These are phyloP conservation scores for Syngnathoides biaculeatus DNA, from an alignment of 2,113 vertebrate species.

Conservation along the genomic window DNA sequence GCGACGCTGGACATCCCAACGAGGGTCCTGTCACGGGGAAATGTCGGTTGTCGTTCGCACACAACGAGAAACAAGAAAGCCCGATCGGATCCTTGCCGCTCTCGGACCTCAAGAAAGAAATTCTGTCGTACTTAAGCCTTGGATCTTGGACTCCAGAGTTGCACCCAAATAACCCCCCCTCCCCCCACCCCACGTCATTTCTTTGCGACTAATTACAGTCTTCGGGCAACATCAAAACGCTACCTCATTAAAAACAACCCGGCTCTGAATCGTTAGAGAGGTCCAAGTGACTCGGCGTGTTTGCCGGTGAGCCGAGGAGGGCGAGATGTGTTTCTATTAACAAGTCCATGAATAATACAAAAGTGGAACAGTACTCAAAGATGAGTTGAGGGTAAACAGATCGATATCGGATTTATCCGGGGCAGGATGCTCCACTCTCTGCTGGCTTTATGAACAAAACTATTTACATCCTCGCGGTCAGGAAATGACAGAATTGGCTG, in stretches of 20 bases:
- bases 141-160: too few relatives aligned
- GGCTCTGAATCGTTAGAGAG: neutral
- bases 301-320: neutral
- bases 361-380: slow-evolving; percentile 30
- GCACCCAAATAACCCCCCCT: too few relatives aligned
- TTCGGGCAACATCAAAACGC: neutral
- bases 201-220: neutral
- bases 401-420: slow-evolving; percentile 60
- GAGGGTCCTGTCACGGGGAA: slow-evolving; percentile 10
- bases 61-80: slow-evolving; percentile 1
- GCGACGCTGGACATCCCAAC: slow-evolving; percentile 10
- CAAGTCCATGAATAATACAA: slow-evolving; percentile 51
- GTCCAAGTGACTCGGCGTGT: slow-evolving; percentile 1
- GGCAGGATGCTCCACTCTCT: slow-evolving; percentile 16
- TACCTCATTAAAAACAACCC: neutral
- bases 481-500: slow-evolving; percentile 10
- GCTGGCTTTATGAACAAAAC: slow-evolving; percentile 4
- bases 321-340: slow-evolving; percentile 24
- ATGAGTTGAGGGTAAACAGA: slow-evolving; percentile 39
- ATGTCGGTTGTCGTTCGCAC: neutral
- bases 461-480: slow-evolving; percentile 9
- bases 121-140: neutral
- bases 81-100: neutral
- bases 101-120: neutral
- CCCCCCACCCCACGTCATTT: too few relatives aligned